Conservation (phyloP, 2,888 invertebrate species). For the Pherbina coryleti region DNA sequence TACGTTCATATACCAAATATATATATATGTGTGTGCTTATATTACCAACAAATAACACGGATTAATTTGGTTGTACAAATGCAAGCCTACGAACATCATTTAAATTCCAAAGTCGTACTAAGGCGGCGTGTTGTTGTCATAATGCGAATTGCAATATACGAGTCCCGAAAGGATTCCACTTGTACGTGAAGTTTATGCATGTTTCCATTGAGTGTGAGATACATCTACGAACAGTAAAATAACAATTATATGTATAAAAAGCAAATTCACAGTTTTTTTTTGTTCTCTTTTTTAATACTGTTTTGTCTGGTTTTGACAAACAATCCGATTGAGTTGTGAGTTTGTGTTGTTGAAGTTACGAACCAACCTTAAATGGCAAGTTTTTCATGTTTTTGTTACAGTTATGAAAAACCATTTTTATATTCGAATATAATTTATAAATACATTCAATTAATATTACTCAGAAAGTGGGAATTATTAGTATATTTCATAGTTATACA, state of each 20-base stretch:
- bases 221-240: not conserved
- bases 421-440: too few species aligned
- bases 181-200: too few species aligned
- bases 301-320: slow-evolving; percentile 32
- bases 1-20: not conserved
- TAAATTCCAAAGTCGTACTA: slow-evolving; percentile 19
- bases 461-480: too few species aligned
- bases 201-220: too few species aligned
- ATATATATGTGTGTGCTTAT: too few species aligned
- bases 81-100: slow-evolving; percentile 5
- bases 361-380: not conserved
- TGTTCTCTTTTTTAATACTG: too few species aligned
- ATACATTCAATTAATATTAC: too few species aligned
- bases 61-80: not conserved
- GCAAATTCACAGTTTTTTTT: slow-evolving; percentile 11
- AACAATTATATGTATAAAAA: not conserved
- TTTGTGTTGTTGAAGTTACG: not conserved
- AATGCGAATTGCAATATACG: too few species aligned
- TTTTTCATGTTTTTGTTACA: too few species aligned
- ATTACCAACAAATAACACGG: not conserved
- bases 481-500: too few species aligned
- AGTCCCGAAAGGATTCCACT: too few species aligned
- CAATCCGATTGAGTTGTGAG: slow-evolving; percentile 17
- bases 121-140: not conserved
- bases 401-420: too few species aligned